phyloP scores from a whole-genome alignment of 2,888 invertebrate species.

The Trisateles emortualis region DNA sequence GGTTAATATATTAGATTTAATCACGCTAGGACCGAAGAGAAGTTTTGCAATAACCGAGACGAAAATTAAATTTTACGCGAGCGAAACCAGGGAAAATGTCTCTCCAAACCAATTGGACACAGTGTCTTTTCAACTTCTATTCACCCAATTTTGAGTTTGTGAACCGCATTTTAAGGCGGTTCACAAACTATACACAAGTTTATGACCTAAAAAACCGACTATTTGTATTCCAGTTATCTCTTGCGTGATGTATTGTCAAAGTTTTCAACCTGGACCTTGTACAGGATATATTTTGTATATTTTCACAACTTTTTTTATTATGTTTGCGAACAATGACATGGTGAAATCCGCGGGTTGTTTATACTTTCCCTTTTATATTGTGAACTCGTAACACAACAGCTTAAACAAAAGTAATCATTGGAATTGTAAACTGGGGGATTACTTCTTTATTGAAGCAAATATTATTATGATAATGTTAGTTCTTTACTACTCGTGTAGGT shows the following conservation, averaged over 20 bases:
- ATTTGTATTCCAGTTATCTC: slow-evolving; percentile 17
- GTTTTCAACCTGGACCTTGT: slow-evolving; percentile 29
- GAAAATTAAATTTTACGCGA: too few relatives aligned
- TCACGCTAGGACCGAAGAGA: too few relatives aligned
- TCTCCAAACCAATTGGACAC: not conserved
- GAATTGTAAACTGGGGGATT: not conserved
- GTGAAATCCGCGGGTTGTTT: slow-evolving; percentile 3
- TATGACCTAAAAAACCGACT: slow-evolving; percentile 8
- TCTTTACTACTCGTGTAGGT: too few relatives aligned
- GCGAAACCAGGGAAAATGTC: too few relatives aligned
- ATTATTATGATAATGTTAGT: too few relatives aligned
- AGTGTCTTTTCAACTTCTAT: too few relatives aligned
- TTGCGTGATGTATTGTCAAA: slow-evolving; percentile 38
- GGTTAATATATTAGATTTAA: too few relatives aligned
- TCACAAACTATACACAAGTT: slow-evolving; percentile 9
- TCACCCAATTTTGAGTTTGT: too few relatives aligned
- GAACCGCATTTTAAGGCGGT: not conserved
- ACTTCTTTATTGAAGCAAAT: not conserved
- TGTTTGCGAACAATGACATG: slow-evolving; percentile 23
- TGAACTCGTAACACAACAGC: not conserved
- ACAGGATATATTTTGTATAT: slow-evolving; percentile 20
- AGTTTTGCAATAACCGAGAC: too few relatives aligned
- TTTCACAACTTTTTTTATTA: slow-evolving; percentile 39
- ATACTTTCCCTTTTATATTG: slow-evolving; percentile 1
- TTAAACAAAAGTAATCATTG: not conserved